Conservation (phyloP, 2,797 vertebrate genomes). For the Danio tinwini region DNA sequence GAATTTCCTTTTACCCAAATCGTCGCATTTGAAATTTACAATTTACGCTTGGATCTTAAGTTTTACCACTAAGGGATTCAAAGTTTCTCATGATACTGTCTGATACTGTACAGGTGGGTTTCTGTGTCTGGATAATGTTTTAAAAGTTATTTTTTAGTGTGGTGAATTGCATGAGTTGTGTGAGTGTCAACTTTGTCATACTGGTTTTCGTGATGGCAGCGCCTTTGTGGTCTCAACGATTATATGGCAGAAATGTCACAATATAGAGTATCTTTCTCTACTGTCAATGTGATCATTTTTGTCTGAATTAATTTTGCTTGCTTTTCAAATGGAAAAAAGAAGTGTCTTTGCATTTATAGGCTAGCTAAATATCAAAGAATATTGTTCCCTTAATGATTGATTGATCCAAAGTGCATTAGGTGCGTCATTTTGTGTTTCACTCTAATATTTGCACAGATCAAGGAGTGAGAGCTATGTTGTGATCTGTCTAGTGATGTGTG, state of each 20-base stretch:
- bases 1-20: background rate
- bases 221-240: background rate
- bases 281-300: background rate
- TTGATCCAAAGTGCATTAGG: constrained; percentile 20
- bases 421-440: background rate
- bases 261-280: background rate
- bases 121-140: constrained; percentile 17
- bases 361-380: background rate
- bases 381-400: background rate
- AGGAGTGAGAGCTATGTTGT: constrained; percentile 12
- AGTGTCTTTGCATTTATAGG: background rate
- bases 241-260: background rate
- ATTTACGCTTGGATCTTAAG: constrained; percentile 10
- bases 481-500: background rate
- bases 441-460: constrained; percentile 6
- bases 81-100: background rate
- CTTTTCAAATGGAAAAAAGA: background rate
- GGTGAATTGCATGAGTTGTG: constrained; percentile 13
- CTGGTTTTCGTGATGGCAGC: background rate
- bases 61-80: background rate
- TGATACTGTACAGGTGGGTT: constrained; percentile 23
- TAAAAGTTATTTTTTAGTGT: constrained; percentile 35
- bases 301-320: background rate
- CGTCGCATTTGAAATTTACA: background rate
- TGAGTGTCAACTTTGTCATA: constrained; percentile 15